Conservation (phyloP, 2,888 invertebrate species). For the Limnephilus marmoratus region DNA sequence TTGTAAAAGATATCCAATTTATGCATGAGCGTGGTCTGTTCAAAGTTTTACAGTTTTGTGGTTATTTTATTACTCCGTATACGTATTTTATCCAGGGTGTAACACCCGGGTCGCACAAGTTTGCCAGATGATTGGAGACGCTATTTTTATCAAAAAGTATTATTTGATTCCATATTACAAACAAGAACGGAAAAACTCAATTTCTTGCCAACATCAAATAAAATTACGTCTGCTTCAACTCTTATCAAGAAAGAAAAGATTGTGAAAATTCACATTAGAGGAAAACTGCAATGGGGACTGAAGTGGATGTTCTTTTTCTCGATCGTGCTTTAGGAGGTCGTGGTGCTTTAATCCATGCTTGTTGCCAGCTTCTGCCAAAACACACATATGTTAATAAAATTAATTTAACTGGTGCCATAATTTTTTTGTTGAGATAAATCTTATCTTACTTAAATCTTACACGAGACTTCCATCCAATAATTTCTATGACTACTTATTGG, state of each 20-base stretch:
- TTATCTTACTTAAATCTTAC: no score
- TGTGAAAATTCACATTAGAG: neutral
- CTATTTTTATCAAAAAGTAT: neutral
- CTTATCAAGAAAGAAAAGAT: neutral
- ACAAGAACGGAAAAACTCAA: neutral
- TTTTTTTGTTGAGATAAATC: no score
- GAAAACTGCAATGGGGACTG: neutral
- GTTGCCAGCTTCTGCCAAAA: neutral
- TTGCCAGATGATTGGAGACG: neutral
- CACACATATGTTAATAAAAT: neutral
- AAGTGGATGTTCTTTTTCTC: no score
- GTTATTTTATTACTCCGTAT: neutral
- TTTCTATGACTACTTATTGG: no score
- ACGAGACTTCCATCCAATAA: no score
- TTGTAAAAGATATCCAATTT: conserved; percentile 4
- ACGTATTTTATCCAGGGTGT: neutral
- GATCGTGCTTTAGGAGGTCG: neutral
- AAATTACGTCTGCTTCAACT: neutral
- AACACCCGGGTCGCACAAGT: neutral
- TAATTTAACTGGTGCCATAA: neutral
- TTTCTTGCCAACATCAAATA: neutral
- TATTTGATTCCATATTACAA: neutral
- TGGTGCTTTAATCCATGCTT: neutral
- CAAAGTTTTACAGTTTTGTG: conserved; percentile 8
- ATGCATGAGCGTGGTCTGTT: neutral